A percentile compares a stretch with the other conserved stretches of the same genome.
phyloP scores from a whole-genome alignment of 2,888 invertebrate genomes.

The Dolomedes plantarius region DNA sequence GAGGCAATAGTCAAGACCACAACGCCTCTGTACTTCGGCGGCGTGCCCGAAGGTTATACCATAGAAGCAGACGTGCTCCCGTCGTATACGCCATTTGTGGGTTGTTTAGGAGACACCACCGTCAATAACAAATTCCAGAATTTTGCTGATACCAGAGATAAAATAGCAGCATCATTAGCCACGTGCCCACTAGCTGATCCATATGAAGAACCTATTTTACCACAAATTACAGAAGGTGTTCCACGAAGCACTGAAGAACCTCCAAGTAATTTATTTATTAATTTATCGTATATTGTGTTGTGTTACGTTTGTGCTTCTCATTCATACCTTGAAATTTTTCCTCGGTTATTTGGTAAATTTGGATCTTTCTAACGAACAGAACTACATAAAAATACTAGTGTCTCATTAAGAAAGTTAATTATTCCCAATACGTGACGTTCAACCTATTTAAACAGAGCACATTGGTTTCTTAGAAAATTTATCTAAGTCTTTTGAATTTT shows the following conservation, averaged over 20 bases:
- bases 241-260: neutral
- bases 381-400: no score
- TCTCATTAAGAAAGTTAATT: no score
- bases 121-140: constrained; percentile 88
- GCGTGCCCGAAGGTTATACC: constrained; percentile 77
- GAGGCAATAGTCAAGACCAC: constrained; percentile 80
- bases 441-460: no score
- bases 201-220: constrained; percentile 75
- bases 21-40: constrained; percentile 80
- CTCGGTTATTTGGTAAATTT: no score
- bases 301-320: no score
- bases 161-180: constrained; percentile 74
- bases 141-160: constrained; percentile 83
- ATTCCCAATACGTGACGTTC: no score
- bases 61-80: constrained; percentile 79
- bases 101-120: constrained; percentile 95
- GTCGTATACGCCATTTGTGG: constrained; percentile 82
- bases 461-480: no score
- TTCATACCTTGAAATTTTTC: no score
- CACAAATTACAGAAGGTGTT: neutral
- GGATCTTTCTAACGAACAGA: no score
- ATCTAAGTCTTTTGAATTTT: no score
- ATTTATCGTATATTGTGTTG: no score
- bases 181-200: constrained; percentile 74
- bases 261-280: no score